phyloP scores from a whole-genome alignment of 2,888 invertebrate genomes.

The Ectemnius cavifrons region DNA sequence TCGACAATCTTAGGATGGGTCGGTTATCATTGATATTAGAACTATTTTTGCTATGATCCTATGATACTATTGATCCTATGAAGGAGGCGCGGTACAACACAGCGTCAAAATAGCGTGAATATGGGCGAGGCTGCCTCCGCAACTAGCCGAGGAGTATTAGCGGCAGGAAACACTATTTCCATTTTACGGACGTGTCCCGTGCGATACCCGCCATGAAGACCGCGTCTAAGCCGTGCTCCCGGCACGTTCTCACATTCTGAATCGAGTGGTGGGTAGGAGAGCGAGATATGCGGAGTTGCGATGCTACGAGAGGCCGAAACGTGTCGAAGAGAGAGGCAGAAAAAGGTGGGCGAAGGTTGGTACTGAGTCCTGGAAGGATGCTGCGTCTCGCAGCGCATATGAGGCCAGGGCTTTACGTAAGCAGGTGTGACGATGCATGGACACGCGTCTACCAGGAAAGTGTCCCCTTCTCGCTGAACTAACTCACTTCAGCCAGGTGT shows the following conservation, averaged over 20 bases:
- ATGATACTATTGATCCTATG: neutral
- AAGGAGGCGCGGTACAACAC: neutral
- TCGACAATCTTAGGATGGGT: too few relatives aligned
- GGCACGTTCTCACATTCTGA: constrained; percentile 66
- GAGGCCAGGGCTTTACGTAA: constrained; percentile 70
- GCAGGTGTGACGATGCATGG: constrained; percentile 78
- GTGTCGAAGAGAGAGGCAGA: constrained; percentile 29
- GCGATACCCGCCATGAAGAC: constrained; percentile 22
- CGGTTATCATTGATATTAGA: too few relatives aligned
- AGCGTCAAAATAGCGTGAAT: neutral
- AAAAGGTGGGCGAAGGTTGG: constrained; percentile 20
- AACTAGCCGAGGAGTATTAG: neutral
- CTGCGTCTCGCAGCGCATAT: constrained; percentile 51
- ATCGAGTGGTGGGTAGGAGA: neutral
- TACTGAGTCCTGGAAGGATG: constrained; percentile 45
- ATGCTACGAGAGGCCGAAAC: constrained; percentile 41
- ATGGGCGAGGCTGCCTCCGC: neutral
- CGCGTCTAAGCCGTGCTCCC: constrained; percentile 65
- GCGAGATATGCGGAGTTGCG: neutral
- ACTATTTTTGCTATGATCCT: too few relatives aligned
- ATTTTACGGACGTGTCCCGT: constrained; percentile 14
- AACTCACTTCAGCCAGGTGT: constrained; percentile 68
- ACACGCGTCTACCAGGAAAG: constrained; percentile 77
- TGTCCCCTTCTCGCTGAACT: constrained; percentile 58
- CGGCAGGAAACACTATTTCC: constrained; percentile 25